phyloP scores from a whole-genome alignment of 1,140 invertebrate species.

The Pteromalus puparum region DNA sequence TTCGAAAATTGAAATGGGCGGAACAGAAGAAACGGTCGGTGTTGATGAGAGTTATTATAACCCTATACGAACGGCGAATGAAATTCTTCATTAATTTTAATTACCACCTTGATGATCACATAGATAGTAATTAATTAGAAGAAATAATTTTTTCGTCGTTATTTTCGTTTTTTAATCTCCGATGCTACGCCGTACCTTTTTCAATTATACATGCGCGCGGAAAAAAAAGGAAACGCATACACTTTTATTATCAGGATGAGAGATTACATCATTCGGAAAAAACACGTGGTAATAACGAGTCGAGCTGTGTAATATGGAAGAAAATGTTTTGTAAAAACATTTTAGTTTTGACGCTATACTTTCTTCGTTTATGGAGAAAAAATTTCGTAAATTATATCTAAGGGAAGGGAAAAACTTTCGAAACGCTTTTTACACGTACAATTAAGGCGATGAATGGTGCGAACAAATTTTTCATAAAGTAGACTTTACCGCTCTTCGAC shows the following conservation, averaged over 20 bases:
- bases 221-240: no score
- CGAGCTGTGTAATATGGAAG: background rate
- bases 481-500: no score
- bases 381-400: background rate
- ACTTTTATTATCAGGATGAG: no score
- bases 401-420: background rate
- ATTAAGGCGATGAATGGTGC: no score
- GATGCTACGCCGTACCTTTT: background rate
- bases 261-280: no score
- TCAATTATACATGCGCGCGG: background rate
- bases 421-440: no score
- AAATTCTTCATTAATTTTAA: constrained; percentile 25
- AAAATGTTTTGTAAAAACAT: background rate
- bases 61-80: background rate
- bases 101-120: background rate
- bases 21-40: no score
- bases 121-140: constrained; percentile 2
- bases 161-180: background rate
- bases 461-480: no score
- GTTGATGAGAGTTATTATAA: background rate
- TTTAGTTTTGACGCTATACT: no score
- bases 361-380: no score
- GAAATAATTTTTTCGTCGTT: background rate
- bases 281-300: no score
- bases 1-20: no score